phyloP scores from a whole-genome alignment of 2,888 invertebrate genomes.

The Dysmachus trigonus region DNA sequence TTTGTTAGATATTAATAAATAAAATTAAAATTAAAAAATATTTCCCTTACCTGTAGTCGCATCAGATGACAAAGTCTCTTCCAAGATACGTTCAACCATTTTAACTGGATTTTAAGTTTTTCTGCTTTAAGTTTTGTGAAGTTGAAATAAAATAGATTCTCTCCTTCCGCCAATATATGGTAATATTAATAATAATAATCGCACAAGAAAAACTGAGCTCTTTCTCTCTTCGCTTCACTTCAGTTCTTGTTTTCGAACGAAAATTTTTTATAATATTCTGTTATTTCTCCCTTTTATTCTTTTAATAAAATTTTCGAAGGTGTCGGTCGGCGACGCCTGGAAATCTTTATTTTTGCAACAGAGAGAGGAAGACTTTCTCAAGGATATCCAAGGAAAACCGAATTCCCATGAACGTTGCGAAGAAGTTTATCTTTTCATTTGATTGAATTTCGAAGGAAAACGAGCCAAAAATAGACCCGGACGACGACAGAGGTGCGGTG shows the following conservation, averaged over 20 bases:
- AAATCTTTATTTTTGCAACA: conserved; percentile 7
- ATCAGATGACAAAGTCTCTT: conserved; percentile 67
- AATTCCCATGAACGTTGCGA: conserved; percentile 1
- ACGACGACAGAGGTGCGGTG: background rate
- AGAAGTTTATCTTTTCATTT: background rate
- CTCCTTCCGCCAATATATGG: background rate
- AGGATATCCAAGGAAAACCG: background rate
- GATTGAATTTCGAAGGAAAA: background rate
- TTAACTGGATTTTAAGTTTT: conserved; percentile 52
- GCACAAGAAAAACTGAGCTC: background rate
- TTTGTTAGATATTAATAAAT: too few relatives aligned
- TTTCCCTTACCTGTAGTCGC: conserved; percentile 62
- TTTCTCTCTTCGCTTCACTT: background rate
- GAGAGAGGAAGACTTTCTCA: conserved; percentile 12
- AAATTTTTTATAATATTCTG: background rate
- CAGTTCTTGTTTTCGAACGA: background rate
- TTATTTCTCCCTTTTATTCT: background rate
- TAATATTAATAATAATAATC: too few relatives aligned
- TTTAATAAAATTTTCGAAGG: background rate
- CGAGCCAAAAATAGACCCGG: background rate
- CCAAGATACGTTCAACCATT: conserved; percentile 75
- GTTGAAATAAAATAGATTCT: background rate
- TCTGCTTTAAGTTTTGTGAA: background rate
- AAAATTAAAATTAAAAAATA: too few relatives aligned
- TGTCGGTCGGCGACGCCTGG: background rate